phyloP scores from a whole-genome alignment of 2,797 vertebrate species.

The Etheostoma perlongum region DNA sequence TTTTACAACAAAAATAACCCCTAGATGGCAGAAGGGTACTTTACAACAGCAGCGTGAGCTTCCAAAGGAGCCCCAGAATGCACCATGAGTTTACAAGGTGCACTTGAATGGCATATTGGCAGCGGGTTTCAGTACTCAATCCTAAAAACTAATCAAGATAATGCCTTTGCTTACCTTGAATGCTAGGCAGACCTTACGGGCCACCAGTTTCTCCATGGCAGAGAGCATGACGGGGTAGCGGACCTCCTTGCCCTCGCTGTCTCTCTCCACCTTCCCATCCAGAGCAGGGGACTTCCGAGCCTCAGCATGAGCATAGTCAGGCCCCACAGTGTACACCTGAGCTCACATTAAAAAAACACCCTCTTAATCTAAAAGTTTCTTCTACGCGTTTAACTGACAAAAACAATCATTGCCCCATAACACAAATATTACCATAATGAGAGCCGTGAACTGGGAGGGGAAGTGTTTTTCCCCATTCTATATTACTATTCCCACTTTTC shows the following conservation, averaged over 20 bases:
- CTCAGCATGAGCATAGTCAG: conserved; percentile 97
- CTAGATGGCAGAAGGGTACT: too few relatives aligned
- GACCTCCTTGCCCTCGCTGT: conserved; percentile 98
- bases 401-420: not conserved
- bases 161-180: conserved; percentile 90
- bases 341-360: not conserved
- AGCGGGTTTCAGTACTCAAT: too few relatives aligned
- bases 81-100: too few relatives aligned
- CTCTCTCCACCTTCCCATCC: conserved; percentile 97
- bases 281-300: conserved; percentile 97
- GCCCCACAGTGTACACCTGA: conserved; percentile 98
- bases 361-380: not conserved
- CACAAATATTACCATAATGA: not conserved
- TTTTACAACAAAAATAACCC: too few relatives aligned
- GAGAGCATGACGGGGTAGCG: conserved; percentile 99
- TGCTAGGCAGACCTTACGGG: conserved; percentile 96
- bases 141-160: too few relatives aligned
- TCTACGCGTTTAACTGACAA: not conserved
- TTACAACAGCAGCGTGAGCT: too few relatives aligned
- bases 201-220: conserved; percentile 98
- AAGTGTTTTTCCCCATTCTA: not conserved
- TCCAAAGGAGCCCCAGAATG: too few relatives aligned
- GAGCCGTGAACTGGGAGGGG: not conserved
- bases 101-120: too few relatives aligned
- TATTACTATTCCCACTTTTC: not conserved